Base-by-base conservation (phyloP, 2,888 invertebrate species). In the Augiades crinisus region DNA sequence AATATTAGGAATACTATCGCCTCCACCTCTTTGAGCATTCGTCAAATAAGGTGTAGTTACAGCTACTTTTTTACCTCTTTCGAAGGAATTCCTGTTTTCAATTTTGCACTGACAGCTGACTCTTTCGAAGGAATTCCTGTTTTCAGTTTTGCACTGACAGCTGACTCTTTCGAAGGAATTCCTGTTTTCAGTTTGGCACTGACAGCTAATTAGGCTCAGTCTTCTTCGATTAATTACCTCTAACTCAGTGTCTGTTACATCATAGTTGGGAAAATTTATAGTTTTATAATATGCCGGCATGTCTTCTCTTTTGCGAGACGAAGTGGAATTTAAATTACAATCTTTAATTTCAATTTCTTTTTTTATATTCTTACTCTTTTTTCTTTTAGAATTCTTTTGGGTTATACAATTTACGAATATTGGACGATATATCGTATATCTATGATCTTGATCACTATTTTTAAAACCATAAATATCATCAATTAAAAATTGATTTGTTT, bases 1-100 rank as follows among this genome's bases (percentile, higher is more conserved):
- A 7, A 4, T 14, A 19, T 33, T 13, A 16, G 33, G 31, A 5
- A 5, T 7, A 36, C 41, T 34, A 22, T 55, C 60, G 7, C 58
- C 56, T 8, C 46, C 55, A 3, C 53, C 54, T 37, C 27, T 50
- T 33, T 16, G 46, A n/a, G 33, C 10, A 6, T 13, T 30, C 2
- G 44, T 22, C n/a, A 47, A 24, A 38, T 38, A 38, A 7, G 55
- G 37, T 16, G 40, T 22, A n/a, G 41, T 46, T 19, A 38, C 31
- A 13, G 38, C n/a, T 7, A 54, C 24, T 27, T 34, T 12, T 38
- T 46, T 30, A 38, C 41, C 30, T 33, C 21, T 37, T 21, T 12
- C 43, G 1, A 12, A 6, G 1, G 12, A 31, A 13, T 1, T 31
- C n/a, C n/a, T n/a, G n/a, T n/a, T n/a, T n/a, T n/a, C n/a, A n/a